Evolutionary conservation across 92 coral and sea anemone species (phyloP), one percentile per base, ranked within the genome.

Genomic region (Parazoanthus atlanticus): DNA sequence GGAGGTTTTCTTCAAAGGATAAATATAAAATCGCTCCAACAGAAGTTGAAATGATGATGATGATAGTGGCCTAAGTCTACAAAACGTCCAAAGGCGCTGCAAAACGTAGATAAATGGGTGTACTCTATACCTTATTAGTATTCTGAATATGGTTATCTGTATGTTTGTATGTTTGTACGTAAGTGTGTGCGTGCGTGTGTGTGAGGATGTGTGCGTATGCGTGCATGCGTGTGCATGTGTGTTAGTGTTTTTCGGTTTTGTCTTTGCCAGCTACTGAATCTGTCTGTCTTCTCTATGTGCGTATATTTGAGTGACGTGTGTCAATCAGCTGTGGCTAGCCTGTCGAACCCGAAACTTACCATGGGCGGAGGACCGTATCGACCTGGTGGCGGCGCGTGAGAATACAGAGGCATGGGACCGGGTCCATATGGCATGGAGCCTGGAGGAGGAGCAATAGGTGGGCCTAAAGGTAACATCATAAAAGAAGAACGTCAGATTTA

Each of bases 401-500:
- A 41, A 43, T n/a, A 71, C 13, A 52, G 64, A 21, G 86, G 77
- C 61, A 71, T 29, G 23, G 86, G 77, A 15, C 67, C 76, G 16
- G 86, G 86, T 13, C 76, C 76, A 46, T 36, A 82, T 67, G 76
- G 86, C 43, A 34, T 11, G 72, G 86, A 82, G 66, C 86, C 76
- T 0, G 86, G 86, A 6, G 76, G 65, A n/a, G 86, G 86, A n/a
- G 86, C 78, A 65, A 67, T 36, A 47, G 87, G 87, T 0, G 65
- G 87, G 25, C 87, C 87, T 84, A 10, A 30, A 8, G 54, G 26
- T 8, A 13, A 84, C 21, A 69, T 26, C 31, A 19, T 4, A 13
- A 21, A 29, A 3, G 31, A 54, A 32, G 2, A 36, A 25, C 9
- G 10, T 64, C 23, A 65, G 43, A 6, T 28, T 15, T 46, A 54